Percentiles rank a stretch among this genome's conserved stretches.
Evolutionary conservation across 2,888 invertebrate genomes (phyloP).

Genomic region (Aethes cnicana): DNA sequence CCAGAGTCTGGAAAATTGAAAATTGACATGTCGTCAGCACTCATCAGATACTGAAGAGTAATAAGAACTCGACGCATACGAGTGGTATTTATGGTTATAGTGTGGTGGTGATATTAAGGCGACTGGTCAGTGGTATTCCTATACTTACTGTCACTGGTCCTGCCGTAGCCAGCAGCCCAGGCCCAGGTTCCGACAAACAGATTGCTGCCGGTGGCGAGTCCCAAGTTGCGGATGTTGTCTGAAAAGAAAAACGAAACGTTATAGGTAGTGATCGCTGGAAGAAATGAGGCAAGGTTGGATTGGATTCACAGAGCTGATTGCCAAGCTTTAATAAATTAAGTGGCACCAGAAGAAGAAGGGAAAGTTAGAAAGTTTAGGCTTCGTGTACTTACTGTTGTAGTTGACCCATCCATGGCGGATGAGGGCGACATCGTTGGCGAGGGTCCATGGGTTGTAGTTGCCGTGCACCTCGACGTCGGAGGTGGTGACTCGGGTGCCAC

Average conservation of each 20-base stretch:
- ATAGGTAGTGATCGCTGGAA: no score
- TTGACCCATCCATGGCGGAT: conserved; percentile 22
- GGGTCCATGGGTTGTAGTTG: conserved; percentile 17
- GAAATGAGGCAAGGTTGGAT: no score
- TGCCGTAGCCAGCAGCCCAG: conserved; percentile 46
- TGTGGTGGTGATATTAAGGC: neutral
- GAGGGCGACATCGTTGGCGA: conserved; percentile 36
- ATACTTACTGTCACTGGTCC: conserved; percentile 46
- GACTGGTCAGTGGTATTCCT: neutral
- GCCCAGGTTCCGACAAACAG: conserved; percentile 38
- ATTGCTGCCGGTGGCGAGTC: conserved; percentile 25
- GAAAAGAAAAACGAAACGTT: conserved; percentile 1
- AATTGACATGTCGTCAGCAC: no score
- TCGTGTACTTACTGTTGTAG: conserved; percentile 29
- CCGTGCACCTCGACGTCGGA: conserved; percentile 28
- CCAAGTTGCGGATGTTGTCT: conserved; percentile 39
- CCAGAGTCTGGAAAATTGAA: conserved; percentile 38
- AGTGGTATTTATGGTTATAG: no score
- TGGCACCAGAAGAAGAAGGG: no score
- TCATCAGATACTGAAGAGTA: no score
- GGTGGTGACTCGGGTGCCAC: conserved; percentile 32
- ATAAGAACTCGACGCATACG: no score
- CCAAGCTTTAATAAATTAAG: no score
- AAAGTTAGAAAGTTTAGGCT: no score
- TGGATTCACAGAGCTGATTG: no score